A percentile compares a stretch with the other conserved stretches of the same genome.
Evolutionary conservation across 2,797 vertebrate species (phyloP).

Genomic region (Serranus cabrilla): DNA sequence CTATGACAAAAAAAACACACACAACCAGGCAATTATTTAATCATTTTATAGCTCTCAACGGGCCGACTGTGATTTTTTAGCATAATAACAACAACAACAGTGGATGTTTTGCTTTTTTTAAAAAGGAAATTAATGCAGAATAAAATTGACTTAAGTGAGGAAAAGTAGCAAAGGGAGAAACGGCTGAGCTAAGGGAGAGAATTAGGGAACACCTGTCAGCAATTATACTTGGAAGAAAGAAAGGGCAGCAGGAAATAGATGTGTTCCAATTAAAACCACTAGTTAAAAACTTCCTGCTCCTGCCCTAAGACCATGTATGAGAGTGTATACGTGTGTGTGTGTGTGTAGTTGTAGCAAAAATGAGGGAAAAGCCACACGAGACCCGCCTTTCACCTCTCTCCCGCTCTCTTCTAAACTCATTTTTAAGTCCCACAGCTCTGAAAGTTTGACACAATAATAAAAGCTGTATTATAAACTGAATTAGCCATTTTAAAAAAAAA

Average conservation of each 20-base stretch:
- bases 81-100: not conserved
- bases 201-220: slow-evolving; percentile 95
- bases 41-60: slow-evolving; percentile 14
- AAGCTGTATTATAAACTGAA: not conserved
- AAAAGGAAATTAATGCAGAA: slow-evolving; percentile 16
- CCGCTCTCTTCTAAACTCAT: slow-evolving; percentile 7
- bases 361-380: slow-evolving; percentile 82
- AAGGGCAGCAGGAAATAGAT: slow-evolving; percentile 97
- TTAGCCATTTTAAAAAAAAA: not conserved
- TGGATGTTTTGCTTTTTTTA: not conserved
- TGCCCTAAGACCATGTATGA: slow-evolving; percentile 86
- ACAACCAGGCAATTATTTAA: slow-evolving; percentile 14
- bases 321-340: slow-evolving; percentile 9
- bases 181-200: slow-evolving; percentile 48
- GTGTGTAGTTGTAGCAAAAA: not conserved
- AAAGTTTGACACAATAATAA: not conserved
- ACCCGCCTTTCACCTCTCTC: slow-evolving; percentile 62
- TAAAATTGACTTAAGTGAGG: slow-evolving; percentile 38
- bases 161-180: slow-evolving; percentile 59
- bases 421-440: slow-evolving; percentile 19
- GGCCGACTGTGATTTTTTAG: slow-evolving; percentile 8
- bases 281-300: slow-evolving; percentile 99
- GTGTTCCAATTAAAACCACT: slow-evolving; percentile 98
- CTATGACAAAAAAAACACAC: not conserved
- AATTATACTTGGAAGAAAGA: slow-evolving; percentile 95